phyloP scores from a whole-genome alignment of 2,113 vertebrate species.

The Apodemus sylvaticus region DNA sequence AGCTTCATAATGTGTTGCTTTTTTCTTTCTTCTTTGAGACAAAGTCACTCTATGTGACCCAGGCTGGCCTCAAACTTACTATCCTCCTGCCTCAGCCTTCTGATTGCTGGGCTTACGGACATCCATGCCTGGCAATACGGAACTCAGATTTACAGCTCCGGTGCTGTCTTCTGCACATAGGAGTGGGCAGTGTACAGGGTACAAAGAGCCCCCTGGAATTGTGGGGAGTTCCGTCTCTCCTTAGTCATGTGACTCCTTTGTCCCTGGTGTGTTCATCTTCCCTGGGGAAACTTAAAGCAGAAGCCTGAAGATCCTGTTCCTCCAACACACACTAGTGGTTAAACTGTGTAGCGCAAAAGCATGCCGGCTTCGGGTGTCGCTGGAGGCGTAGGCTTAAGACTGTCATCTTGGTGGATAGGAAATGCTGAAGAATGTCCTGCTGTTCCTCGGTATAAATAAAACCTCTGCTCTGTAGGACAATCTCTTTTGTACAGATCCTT shows the following conservation, averaged over 20 bases:
- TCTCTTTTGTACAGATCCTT: background rate
- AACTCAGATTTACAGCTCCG: background rate
- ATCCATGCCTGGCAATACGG: background rate
- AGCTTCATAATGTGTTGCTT: background rate
- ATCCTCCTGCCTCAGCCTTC: background rate
- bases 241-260: background rate
- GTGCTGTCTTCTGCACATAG: background rate
- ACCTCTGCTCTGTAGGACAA: background rate
- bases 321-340: background rate
- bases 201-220: background rate
- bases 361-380: background rate
- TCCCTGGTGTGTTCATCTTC: constrained; percentile 9
- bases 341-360: background rate
- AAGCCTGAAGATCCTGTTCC: background rate
- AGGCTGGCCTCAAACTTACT: background rate
- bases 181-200: rapidly evolving
- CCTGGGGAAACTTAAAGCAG: constrained; percentile 16
- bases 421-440: background rate
- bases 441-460: background rate
- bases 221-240: background rate
- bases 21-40: background rate
- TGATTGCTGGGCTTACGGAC: background rate
- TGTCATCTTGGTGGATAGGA: background rate
- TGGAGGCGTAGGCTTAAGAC: background rate
- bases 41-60: background rate